Evolutionary conservation across 1,140 invertebrate genomes (phyloP), one percentile per base, ranked within the genome.

Genomic region (Dreissena polymorpha): DNA sequence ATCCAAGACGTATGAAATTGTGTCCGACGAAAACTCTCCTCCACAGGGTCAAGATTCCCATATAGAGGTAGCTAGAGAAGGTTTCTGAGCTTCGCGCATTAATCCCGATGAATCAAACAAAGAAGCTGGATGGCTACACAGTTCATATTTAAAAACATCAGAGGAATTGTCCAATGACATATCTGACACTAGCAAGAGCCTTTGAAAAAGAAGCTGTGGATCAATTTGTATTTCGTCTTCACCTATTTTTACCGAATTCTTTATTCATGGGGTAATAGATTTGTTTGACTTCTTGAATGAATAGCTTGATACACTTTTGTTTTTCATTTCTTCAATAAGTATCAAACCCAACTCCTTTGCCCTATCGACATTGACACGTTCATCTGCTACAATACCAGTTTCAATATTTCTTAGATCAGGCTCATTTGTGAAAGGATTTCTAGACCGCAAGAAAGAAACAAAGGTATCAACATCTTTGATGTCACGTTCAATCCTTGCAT

Each of bases 401-500:
- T 50, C 70, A 18, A 72, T 72, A 25, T 18, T 72, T 39, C 70
- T 39, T n/a, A 72, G 49, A n/a, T n/a, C n/a, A 72, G 27, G 6
- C 18, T 72, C 16, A 14, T 51, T n/a, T 50, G 16, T 51, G 25
- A 72, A 72, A 6, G 70, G 70, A 21, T 39, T 72, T 72, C 27
- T 72, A 49, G 1, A 25, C 18, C 18, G 21, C 29, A 72, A 25
- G 25, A 72, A 39, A 21, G 27, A n/a, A 27, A 68, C 18, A 16
- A 68, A 68, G 18, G 16, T 23, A 27, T 67, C 23, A 29, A 29
- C 50, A 76, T 81, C 82, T 74, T 72, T 85, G 27, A 10, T 27
- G 63, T 86, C 83, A 49, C 83, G 50, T 21, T 85, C 29, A 27
- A 57, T 63, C 27, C 76, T 70, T 14, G 83, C 12, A 13, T 70